Base-by-base conservation (phyloP, 2,888 invertebrate genomes). In the Sinodicranocentrus sp. region DNA sequence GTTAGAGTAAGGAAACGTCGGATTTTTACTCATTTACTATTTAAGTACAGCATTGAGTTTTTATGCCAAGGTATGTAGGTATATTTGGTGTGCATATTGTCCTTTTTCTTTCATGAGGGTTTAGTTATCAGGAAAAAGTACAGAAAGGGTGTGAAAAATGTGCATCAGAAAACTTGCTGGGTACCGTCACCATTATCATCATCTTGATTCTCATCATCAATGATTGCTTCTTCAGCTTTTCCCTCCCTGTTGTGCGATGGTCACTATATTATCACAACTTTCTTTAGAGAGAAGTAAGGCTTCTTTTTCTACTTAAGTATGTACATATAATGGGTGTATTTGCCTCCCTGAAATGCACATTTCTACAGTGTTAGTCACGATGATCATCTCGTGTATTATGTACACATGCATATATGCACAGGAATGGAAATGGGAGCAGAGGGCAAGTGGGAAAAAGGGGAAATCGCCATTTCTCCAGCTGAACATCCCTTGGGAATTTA, bases 401-500 rank as follows among this genome's bases (percentile, higher is more conserved):
- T 63, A 63, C 63, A n/a, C n/a, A n/a, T n/a, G n/a, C n/a, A 63
- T 57, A n/a, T 25, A 48, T 75, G 75, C 67, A 63, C 33, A 33
- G 63, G 63, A 63, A 52, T 52, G n/a, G 48, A n/a, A 48, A 72
- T 39, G 21, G 21, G 15, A 33, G 33, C 33, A 48, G 39, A n/a
- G 73, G 48, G 61, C 67, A 61, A 75, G 76, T 82, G 63, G 82
- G 63, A 80, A 83, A 87, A 86, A 67, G 87, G 87, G 88, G 87
- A 88, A 87, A 88, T 86, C 83, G 84, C 84, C 83, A 87, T 85
- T 87, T 88, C 72, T 70, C 57, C 57, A 57, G 10, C 17, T 44
- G 72, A 21, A 28, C 72, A 84, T 88, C 88, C 86, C 87, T 48
- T 73, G 88, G 86, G 87, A 88, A 82, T 87, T 84, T 70, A 73